Base-by-base conservation (phyloP, 2,797 vertebrate genomes). In the Eleutherodactylus coqui region DNA sequence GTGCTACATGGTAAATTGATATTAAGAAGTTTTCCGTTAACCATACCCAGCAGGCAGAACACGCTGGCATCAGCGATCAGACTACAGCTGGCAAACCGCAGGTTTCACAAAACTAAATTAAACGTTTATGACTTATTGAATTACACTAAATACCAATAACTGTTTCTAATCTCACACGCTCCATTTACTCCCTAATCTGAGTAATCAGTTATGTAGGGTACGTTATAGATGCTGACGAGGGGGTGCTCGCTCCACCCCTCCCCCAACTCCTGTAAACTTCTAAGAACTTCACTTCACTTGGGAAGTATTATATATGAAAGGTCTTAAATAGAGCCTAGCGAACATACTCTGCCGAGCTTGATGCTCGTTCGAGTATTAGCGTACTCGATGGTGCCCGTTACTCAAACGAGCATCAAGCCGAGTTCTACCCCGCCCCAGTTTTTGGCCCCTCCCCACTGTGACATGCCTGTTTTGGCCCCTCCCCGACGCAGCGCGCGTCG, bases 61-160 rank as follows among this genome's bases (percentile, higher is more conserved):
- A 64, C 45, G 58, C 38, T 43, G 77, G 38, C 36, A 29, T 45
- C 7, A 38, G 36, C 10, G 55, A 60, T 38, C 5, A 49, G 19
- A 27, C 34, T 34, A 67, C 29, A 38, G 34, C 64, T 21, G 34
- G 16, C 17, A 21, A 21, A 24, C 34, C 19, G 5, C 32, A 19
- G 17, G 16, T 1, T 38, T 10, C 69, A 4, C 4, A 41, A 41
- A 72, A 41, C 69, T 24, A 38, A 43, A 72, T 72, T n/a, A 14
- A 41, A 24, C 64, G n/a, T 21, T 38, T 69, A 24, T 10, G 19
- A 38, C 14, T 29, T 21, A 79, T 32, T 27, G 14, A 32, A 62
- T 79, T 62, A 64, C 16, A 60, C 24, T 60, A 79, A 55, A 55
- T 27, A 43, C 38, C 27, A 29, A 45, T 29, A 79, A 79, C 38